A percentile compares a stretch with the other conserved stretches of the same genome.
These are phyloP conservation scores for Apostichopus californicus DNA, from an alignment of 35 echinoderm and acorn worm species.

Conservation along the genomic window DNA sequence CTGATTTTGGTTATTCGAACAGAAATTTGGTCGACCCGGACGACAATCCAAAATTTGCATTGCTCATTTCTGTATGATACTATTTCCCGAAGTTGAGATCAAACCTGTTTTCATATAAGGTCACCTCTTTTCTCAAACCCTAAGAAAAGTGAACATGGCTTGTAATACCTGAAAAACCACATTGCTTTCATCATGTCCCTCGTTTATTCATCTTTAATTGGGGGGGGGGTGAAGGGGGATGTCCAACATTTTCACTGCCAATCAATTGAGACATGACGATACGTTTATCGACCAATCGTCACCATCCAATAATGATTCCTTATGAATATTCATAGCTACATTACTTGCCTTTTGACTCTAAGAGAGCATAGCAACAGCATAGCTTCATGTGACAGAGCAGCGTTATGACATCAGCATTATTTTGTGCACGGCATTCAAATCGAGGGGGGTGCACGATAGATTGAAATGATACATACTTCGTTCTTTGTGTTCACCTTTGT, in stretches of 20 bases:
- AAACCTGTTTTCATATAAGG: too few relatives aligned
- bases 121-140: too few relatives aligned
- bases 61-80: too few relatives aligned
- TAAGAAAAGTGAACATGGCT: too few relatives aligned
- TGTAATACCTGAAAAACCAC: too few relatives aligned
- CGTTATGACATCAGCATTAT: conserved; percentile 10
- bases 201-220: too few relatives aligned
- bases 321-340: conserved; percentile 36
- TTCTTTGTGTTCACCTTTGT: conserved; percentile 79
- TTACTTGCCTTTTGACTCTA: conserved; percentile 43
- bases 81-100: too few relatives aligned
- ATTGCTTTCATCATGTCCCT: too few relatives aligned
- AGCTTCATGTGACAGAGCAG: conserved; percentile 12
- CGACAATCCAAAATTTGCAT: too few relatives aligned
- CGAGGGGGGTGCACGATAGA: conserved; percentile 36
- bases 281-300: background rate
- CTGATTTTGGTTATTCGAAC: too few relatives aligned
- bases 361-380: conserved; percentile 30
- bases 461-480: conserved; percentile 80
- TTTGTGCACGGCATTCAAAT: conserved; percentile 62
- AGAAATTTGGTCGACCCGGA: too few relatives aligned
- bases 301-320: background rate
- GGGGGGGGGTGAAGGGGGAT: too few relatives aligned
- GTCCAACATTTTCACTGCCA: conserved; percentile 1
- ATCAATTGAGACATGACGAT: background rate